Percentiles rank a stretch among this genome's conserved stretches.
These are phyloP conservation scores for Thyatira batis DNA, from an alignment of 2,888 invertebrate genomes.

Conservation along the genomic window DNA sequence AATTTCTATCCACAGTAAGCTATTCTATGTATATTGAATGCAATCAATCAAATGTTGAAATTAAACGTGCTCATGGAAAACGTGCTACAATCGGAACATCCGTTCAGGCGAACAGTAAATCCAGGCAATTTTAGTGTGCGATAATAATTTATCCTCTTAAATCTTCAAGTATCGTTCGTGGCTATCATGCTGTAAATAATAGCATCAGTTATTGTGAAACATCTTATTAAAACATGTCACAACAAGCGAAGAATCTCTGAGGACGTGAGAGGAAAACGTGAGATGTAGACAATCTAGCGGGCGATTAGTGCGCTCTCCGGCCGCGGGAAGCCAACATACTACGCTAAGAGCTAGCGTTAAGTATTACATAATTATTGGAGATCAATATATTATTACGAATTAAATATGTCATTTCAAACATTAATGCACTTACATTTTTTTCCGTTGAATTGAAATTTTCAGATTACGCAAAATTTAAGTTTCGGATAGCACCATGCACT, in stretches of 20 bases:
- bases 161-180: slow-evolving; percentile 1
- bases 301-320: slow-evolving; percentile 30
- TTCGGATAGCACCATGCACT: too few relatives aligned
- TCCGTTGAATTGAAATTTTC: too few relatives aligned
- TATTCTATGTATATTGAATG: not conserved
- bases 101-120: slow-evolving; percentile 24
- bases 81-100: slow-evolving; percentile 18
- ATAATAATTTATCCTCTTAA: not conserved
- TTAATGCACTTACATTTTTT: too few relatives aligned
- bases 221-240: slow-evolving; percentile 42
- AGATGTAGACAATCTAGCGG: slow-evolving; percentile 34
- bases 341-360: slow-evolving; percentile 18
- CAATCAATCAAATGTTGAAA: slow-evolving; percentile 15
- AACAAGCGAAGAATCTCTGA: slow-evolving; percentile 35
- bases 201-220: slow-evolving; percentile 18
- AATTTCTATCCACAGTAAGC: too few relatives aligned
- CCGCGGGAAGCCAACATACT: slow-evolving; percentile 13
- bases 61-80: slow-evolving; percentile 19
- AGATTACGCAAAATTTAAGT: too few relatives aligned
- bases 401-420: too few relatives aligned
- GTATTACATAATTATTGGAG: not conserved
- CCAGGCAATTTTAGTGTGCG: slow-evolving; percentile 1
- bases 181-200: slow-evolving; percentile 12
- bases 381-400: too few relatives aligned
- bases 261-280: slow-evolving; percentile 50